A percentile compares a stretch with the other conserved stretches of the same genome.
Conservation (phyloP, 2,888 invertebrate genomes). For the Acleris emargana region DNA sequence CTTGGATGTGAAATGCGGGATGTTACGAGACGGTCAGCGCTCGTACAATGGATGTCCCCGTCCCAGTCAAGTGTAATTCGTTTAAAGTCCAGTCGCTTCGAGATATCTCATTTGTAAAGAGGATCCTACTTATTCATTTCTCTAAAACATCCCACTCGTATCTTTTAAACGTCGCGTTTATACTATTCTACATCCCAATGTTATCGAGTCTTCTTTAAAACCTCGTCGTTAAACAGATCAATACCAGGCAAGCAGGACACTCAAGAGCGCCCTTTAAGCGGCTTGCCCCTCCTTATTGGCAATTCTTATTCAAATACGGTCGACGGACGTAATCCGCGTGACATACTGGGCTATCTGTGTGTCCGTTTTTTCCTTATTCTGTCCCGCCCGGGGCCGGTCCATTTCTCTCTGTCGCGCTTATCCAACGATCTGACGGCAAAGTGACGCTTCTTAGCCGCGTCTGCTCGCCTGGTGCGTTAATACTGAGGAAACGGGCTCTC, state of each 20-base stretch:
- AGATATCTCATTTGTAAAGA: not conserved
- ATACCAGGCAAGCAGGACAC: conserved; percentile 65
- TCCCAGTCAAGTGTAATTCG: conserved; percentile 5
- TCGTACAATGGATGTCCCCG: conserved; percentile 12
- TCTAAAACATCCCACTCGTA: conserved; percentile 24
- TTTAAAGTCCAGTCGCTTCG: conserved; percentile 8
- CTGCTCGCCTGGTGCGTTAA: conserved; percentile 59
- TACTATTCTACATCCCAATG: conserved; percentile 4
- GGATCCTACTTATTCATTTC: conserved; percentile 9
- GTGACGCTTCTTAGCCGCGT: conserved; percentile 69
- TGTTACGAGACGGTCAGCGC: conserved; percentile 10
- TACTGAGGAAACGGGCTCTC: conserved; percentile 37
- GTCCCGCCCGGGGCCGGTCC: conserved; percentile 64
- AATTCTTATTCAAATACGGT: conserved; percentile 80
- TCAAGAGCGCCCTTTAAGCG: conserved; percentile 62
- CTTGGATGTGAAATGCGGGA: conserved; percentile 13
- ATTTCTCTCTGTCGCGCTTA: conserved; percentile 80
- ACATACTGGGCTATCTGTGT: conserved; percentile 74
- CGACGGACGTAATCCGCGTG: conserved; percentile 70
- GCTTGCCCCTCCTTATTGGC: conserved; percentile 68
- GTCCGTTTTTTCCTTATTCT: conserved; percentile 75
- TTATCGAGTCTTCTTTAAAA: conserved; percentile 34
- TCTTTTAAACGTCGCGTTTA: not conserved
- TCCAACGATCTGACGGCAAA: conserved; percentile 75
- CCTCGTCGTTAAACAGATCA: conserved; percentile 58